Percentiles rank a stretch among this genome's conserved stretches.
Evolutionary conservation across 2,113 vertebrate genomes (phyloP).

Genomic region (Progne subis): DNA sequence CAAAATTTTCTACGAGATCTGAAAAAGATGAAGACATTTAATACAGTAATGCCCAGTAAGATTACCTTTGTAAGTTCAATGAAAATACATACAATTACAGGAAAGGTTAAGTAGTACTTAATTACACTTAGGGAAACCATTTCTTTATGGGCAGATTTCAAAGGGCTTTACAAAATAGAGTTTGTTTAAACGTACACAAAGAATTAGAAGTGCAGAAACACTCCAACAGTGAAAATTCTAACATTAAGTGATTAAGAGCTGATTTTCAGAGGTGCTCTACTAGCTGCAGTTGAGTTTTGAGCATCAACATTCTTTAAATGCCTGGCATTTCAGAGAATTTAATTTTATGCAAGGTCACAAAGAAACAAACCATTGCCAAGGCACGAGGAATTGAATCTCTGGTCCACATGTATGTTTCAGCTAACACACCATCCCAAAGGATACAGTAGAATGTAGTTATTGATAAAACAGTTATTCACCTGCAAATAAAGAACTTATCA

Average conservation of each 20-base stretch:
- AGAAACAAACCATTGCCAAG: neutral
- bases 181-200: neutral
- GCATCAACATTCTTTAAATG: neutral
- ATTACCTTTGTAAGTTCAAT: neutral
- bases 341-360: neutral
- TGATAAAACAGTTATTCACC: neutral
- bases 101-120: neutral
- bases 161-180: neutral
- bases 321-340: neutral
- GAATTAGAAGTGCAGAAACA: neutral
- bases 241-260: neutral
- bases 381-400: neutral
- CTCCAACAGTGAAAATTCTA: neutral
- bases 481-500: neutral
- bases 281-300: neutral
- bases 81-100: neutral
- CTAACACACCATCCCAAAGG: neutral
- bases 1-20: slow-evolving; percentile 99
- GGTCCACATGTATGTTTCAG: neutral
- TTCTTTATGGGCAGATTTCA: neutral
- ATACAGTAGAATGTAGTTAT: neutral
- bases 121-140: neutral
- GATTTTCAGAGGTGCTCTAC: neutral
- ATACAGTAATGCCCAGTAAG: neutral
- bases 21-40: slow-evolving; percentile 61